phyloP scores from a whole-genome alignment of 2,113 vertebrate species.

The Cottus gobio region DNA sequence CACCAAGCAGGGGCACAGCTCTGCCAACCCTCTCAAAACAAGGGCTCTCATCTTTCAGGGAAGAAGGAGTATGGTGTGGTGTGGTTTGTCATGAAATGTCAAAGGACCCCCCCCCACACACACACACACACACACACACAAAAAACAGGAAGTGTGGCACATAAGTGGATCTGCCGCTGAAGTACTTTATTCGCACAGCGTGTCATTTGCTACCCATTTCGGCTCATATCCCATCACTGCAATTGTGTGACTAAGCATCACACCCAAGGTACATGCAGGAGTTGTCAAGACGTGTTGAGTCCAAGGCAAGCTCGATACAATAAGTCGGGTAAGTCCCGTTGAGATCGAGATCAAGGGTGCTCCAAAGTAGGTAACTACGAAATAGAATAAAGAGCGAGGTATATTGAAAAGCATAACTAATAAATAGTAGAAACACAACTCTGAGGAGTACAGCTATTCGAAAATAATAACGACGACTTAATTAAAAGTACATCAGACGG shows the following conservation, averaged over 20 bases:
- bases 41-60: slow-evolving; percentile 44
- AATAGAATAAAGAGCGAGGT: neutral
- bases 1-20: slow-evolving; percentile 20
- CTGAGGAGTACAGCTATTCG: neutral
- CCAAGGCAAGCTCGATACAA: neutral
- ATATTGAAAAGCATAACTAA: neutral
- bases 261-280: neutral
- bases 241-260: neutral
- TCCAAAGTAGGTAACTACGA: neutral
- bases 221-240: neutral
- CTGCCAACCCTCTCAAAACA: slow-evolving; percentile 50
- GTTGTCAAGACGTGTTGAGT: neutral
- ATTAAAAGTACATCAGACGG: neutral
- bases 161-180: neutral
- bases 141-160: slow-evolving; percentile 20
- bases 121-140: too few relatives aligned
- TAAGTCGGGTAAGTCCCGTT: neutral
- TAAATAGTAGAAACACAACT: neutral
- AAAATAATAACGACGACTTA: neutral
- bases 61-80: slow-evolving; percentile 39
- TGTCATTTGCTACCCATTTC: neutral
- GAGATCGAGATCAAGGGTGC: neutral
- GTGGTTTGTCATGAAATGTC: slow-evolving; percentile 23
- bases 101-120: neutral
- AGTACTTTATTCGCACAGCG: neutral